Evolutionary conservation across 2,113 vertebrate species (phyloP).

Genomic region (Sphaerodactylus townsendi): DNA sequence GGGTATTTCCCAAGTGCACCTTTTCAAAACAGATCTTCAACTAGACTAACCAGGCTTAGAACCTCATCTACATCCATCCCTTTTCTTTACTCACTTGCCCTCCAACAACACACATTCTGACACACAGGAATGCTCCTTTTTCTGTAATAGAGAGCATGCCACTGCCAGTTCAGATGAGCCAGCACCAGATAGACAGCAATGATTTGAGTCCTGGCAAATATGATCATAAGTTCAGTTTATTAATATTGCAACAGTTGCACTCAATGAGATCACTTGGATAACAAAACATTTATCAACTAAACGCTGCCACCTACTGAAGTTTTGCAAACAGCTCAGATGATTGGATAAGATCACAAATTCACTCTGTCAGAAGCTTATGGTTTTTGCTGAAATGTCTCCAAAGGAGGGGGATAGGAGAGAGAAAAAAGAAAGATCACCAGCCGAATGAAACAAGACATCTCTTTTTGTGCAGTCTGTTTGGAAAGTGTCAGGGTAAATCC

Average conservation of each 20-base stretch:
- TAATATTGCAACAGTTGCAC: conserved; percentile 84
- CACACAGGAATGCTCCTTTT: conserved; percentile 28
- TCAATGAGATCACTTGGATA: conserved; percentile 83
- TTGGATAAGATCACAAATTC: conserved; percentile 82
- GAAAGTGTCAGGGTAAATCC: conserved; percentile 66
- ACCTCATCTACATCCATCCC: conserved; percentile 33
- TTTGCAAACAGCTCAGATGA: conserved; percentile 82
- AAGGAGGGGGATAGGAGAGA: not conserved
- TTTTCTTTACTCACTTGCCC: conserved; percentile 42
- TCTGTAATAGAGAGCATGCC: conserved; percentile 67
- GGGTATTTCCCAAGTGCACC: not conserved
- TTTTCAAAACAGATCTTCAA: conserved; percentile 39
- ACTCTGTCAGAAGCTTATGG: conserved; percentile 77
- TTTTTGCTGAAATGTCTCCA: conserved; percentile 71
- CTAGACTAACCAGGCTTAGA: conserved; percentile 40
- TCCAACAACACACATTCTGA: conserved; percentile 29
- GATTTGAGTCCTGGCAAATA: conserved; percentile 76
- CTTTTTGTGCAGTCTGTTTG: conserved; percentile 64
- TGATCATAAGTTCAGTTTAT: conserved; percentile 82
- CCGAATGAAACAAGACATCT: conserved; percentile 69
- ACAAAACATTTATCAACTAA: conserved; percentile 86
- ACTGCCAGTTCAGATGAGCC: conserved; percentile 79
- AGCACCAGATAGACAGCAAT: conserved; percentile 74
- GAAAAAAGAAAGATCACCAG: conserved; percentile 72
- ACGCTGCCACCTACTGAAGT: conserved; percentile 87